Conservation (phyloP, 2,888 invertebrate species). For the Xestoiulus laeticollis region DNA sequence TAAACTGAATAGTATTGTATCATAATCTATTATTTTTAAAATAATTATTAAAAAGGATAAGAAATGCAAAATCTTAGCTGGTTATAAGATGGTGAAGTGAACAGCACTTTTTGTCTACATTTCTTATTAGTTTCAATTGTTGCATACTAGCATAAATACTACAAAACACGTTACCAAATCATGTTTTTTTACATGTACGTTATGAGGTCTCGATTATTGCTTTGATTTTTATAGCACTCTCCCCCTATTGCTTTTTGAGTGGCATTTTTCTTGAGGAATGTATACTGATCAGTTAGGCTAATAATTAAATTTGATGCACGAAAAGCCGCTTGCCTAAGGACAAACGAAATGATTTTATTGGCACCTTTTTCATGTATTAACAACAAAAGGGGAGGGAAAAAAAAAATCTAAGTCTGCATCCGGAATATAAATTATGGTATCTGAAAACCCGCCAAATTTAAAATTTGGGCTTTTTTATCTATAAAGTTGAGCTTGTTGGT, state of each 20-base stretch:
- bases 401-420: conserved; percentile 21
- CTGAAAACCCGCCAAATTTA: not conserved
- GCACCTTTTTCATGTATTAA: conserved; percentile 28
- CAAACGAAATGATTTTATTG: conserved; percentile 22
- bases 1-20: too few relatives aligned
- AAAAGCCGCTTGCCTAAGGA: conserved; percentile 5
- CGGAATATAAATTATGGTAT: not conserved
- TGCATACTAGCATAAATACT: too few relatives aligned
- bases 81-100: too few relatives aligned
- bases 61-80: too few relatives aligned
- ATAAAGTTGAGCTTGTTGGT: not conserved
- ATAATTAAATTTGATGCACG: conserved; percentile 43
- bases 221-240: not conserved
- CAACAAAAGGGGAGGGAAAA: not conserved
- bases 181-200: conserved; percentile 12
- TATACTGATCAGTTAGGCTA: conserved; percentile 35
- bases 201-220: not conserved
- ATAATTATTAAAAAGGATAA: too few relatives aligned
- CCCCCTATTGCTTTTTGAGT: conserved; percentile 20
- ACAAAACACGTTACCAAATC: too few relatives aligned
- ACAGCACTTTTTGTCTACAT: too few relatives aligned
- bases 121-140: too few relatives aligned
- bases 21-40: too few relatives aligned
- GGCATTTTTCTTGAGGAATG: not conserved
- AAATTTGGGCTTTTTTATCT: not conserved